Evolutionary conservation across 1,140 invertebrate genomes (phyloP), one percentile per base, ranked within the genome.

Genomic region (Drosophila miranda): DNA sequence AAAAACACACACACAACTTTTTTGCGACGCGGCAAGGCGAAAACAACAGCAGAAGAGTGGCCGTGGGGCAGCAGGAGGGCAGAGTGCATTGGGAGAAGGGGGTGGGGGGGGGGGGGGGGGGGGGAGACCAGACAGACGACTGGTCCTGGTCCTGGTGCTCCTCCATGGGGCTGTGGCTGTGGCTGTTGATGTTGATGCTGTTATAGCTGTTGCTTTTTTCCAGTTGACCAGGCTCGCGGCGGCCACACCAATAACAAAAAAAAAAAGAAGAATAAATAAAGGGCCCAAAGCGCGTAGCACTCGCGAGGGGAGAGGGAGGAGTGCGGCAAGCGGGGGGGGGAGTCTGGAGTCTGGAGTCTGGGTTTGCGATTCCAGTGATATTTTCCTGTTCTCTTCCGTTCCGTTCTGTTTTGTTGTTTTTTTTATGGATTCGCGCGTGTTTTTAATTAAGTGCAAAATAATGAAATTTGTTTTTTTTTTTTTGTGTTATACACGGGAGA

Each of bases 361-460:
- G 11, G 11, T 13, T 38, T 13, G 11, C 34, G 34, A 13, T 38
- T 38, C 3, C 34, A 38, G 34, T 38, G 55, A 73, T 59, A 56
- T 58, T 71, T 58, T 71, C 53, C 28, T 30, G 8, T 11, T 38
- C 7, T 34, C 3, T 34, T 30, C 8, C 9, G 28, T 8, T 30
- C 23, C 3, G 23, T 23, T 23, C 3, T 3, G 23, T n/a, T n/a
- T 11, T 34, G 9, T 14, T 14, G 52, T n/a, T 16, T 52, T 50
- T 68, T 60, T 61, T 34, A 46, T 74, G 74, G 44, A 45, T 50
- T 43, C 42, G 60, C 60, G 72, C 63, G 75, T 80, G 67, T 84
- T 84, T 84, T 84, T 84, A 84, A 84, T 84, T 84, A 84, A 84
- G 80, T 86, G 81, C 73, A 67, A 80, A 75, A 86, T 86, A 86